Evolutionary conservation across 2,797 vertebrate species (phyloP).

Genomic region (Simalia tracyae): DNA sequence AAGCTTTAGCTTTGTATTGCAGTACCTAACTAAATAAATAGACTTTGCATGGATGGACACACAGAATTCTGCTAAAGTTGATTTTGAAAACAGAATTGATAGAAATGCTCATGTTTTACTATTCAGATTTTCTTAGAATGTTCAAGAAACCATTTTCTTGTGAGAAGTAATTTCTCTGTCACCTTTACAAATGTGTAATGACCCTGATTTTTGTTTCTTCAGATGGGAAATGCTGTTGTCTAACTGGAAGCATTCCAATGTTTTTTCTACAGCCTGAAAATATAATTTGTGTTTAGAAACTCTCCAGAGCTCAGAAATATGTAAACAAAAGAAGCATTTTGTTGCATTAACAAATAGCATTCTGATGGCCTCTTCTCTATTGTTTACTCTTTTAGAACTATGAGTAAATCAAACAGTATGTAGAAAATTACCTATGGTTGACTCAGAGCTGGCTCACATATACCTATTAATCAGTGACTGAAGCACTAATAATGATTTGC

Average conservation of each 20-base stretch:
- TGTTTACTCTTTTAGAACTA: neutral
- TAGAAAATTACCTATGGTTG: neutral
- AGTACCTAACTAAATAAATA: neutral
- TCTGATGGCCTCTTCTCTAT: neutral
- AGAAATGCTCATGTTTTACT: neutral
- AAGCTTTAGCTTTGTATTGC: neutral
- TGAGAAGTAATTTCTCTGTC: neutral
- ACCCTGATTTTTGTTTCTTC: constrained; percentile 1
- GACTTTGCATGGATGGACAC: neutral
- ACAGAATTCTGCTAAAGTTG: too few species aligned
- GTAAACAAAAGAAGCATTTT: constrained; percentile 24
- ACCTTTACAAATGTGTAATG: constrained; percentile 15
- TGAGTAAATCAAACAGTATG: neutral
- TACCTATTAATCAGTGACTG: neutral
- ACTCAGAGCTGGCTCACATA: neutral
- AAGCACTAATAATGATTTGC: neutral
- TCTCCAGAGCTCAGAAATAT: constrained; percentile 8
- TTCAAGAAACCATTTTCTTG: neutral
- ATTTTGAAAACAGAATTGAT: neutral
- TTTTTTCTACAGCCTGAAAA: constrained; percentile 13
- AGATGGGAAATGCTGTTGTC: neutral
- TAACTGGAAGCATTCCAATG: neutral
- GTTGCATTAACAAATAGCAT: neutral
- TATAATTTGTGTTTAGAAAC: constrained; percentile 13
- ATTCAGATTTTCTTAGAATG: neutral